Base-by-base conservation (phyloP, 92 coral and sea anemone species). In the Porites rus region DNA sequence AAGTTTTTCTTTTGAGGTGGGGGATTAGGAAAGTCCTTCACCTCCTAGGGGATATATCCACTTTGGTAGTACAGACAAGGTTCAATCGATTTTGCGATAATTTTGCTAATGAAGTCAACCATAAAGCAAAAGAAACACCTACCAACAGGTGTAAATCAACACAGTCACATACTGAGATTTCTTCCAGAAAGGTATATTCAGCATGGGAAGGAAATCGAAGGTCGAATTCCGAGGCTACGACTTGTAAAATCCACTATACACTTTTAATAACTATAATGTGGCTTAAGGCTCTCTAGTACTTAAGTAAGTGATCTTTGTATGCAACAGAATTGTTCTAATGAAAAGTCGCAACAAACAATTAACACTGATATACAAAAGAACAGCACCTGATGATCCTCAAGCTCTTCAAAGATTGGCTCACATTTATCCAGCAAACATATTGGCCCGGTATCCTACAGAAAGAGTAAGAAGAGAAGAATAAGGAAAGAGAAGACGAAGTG, bases 331-430 rank as follows among this genome's bases (percentile, higher is more conserved):
- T 62, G 46, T 5, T 38, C 6, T 4, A 38, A 38, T 38, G 0
- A 38, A 38, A 8, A 56, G 0, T 14, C 11, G 61, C 3, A 56
- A 14, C 11, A 56, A 14, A 8, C 12, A 12, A 56, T 56, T 10
- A 10, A 1, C 3, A 14, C 61, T 56, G 61, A 56, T 56, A 56
- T 38, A 38, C 46, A 38, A 38, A 38, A 43, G 7, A 51, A 31
- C 6, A 28, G 13, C 80, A 97, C 99, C 96, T 97, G 99, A 71
- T 97, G 99, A 52, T 96, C 96, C 80, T 97, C 99, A 6, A 97
- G 98, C 51, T 97, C 99, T 80, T 97, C 99, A 84, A 97, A 97
- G 85, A 97, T 95, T 28, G 99, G 99, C 60, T 97, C 98, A 78
- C 99, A 97, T 72, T 88, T 95, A 77, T 91, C 81, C 66, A 97